Evolutionary conservation across 1,140 invertebrate species (phyloP).

Genomic region (Charaxes varanes): DNA sequence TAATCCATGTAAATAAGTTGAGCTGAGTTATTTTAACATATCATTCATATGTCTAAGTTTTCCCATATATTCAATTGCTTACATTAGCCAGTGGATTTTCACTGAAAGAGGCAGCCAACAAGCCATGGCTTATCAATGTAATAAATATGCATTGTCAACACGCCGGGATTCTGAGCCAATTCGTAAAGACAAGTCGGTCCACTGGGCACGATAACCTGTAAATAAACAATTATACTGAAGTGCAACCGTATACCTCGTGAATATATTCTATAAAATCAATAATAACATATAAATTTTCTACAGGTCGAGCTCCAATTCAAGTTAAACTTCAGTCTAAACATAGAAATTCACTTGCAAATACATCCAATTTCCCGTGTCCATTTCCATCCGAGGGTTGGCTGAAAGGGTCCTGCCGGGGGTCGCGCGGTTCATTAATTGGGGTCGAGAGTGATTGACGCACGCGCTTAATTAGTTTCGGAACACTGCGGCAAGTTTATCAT

Average conservation of each 20-base stretch:
- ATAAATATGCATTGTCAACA: conserved; percentile 55
- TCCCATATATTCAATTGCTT: too few relatives aligned
- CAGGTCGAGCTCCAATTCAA: too few relatives aligned
- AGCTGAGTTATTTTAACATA: too few relatives aligned
- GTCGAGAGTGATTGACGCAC: conserved; percentile 20
- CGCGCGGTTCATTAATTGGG: conserved; percentile 17
- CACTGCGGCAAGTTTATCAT: conserved; percentile 15
- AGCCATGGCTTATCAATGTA: conserved; percentile 41
- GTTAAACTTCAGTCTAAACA: too few relatives aligned
- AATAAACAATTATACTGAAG: conserved; percentile 7
- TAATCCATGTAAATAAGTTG: too few relatives aligned
- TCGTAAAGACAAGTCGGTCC: conserved; percentile 43
- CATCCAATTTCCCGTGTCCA: conserved; percentile 1
- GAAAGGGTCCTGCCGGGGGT: conserved; percentile 3
- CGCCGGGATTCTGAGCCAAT: conserved; percentile 27
- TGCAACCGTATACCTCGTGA: too few relatives aligned
- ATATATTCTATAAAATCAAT: too few relatives aligned
- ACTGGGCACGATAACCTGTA: conserved; percentile 38
- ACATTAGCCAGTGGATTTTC: too few relatives aligned
- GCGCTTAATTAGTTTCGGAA: conserved; percentile 17
- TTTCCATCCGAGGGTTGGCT: background rate
- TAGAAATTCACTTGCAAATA: conserved; percentile 8
- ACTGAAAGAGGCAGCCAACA: too few relatives aligned
- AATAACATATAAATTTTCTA: too few relatives aligned
- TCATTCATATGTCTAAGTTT: too few relatives aligned